A percentile compares a stretch with the other conserved stretches of the same genome.
These are phyloP conservation scores for Melolontha melolontha DNA, from an alignment of 2,888 invertebrate genomes.

Conservation along the genomic window DNA sequence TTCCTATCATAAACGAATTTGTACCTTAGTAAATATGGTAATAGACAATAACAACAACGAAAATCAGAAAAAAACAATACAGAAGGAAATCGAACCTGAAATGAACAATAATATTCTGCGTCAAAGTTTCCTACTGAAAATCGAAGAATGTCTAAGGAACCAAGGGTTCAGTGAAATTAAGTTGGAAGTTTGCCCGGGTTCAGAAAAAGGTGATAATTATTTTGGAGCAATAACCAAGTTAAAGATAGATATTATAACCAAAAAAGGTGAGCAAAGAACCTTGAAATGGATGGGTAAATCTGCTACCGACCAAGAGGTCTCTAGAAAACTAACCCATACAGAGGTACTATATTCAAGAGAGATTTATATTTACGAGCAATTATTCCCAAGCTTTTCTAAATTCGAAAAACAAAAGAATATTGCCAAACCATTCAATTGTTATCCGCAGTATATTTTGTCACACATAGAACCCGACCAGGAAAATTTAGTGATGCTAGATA, in stretches of 20 bases:
- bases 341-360: background rate
- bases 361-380: background rate
- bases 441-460: background rate
- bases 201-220: constrained; percentile 5
- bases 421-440: background rate
- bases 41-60: no score
- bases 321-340: background rate
- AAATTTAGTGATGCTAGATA: constrained; percentile 5
- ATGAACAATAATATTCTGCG: background rate
- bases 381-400: background rate
- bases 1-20: no score
- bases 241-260: background rate
- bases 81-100: background rate
- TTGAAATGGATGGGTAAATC: constrained; percentile 10
- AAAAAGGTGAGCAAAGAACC: background rate
- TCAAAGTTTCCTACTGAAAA: background rate
- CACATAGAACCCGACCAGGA: constrained; percentile 3
- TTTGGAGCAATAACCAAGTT: background rate
- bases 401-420: background rate
- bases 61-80: no score
- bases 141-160: background rate
- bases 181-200: background rate
- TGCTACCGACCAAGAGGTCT: background rate
- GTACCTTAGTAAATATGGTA: no score
- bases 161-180: background rate